Base-by-base conservation (phyloP, 2,797 vertebrate genomes). In the Silurus lanzhouensis region DNA sequence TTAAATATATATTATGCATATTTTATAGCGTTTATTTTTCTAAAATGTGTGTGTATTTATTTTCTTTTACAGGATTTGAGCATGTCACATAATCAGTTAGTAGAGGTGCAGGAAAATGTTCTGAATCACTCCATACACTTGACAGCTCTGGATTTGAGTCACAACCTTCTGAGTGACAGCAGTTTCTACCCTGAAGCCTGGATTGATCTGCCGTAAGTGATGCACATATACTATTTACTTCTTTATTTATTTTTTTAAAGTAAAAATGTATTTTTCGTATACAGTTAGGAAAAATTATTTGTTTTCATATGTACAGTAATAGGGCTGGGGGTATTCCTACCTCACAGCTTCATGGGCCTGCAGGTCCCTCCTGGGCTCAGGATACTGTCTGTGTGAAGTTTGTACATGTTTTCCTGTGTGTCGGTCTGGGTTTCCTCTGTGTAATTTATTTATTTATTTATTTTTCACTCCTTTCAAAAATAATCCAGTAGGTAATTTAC, bases 151-250 rank as follows among this genome's bases (percentile, higher is more conserved):
- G 91, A 95, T 77, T 92, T 97, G 83, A 96, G 95, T 89, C 94
- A 95, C 89, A 96, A 96, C 91, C 82, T 86, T 31, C 91, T 97
- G 76, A 92, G 93, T 66, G 95, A 97, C 78, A 91, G 93, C 87
- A 52, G 61, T 84, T 92, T 96, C 5, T 87, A 85, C 2, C 86
- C 88, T 22, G 80, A 46, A 0, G 91, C 94, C 85, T 96, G 94
- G 95, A 92, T 87, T 7, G 84, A 83, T 25, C 92, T 96, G 48
- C 93, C 81, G 92, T 96, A 92, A 84, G 93, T 92, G 77, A 44
- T 31, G 17, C 17, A 13, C 14, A 31, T 78, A 58, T 46, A 55
- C 68, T n/a, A 44, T 80, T 71, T 57, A 57, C 44, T 68, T 67
- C 17, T 83, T 66, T 57, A 75, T 6, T 15, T 48, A 38, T 38